Conservation (phyloP, 2,113 vertebrate genomes). For the Perccottus glenii region DNA sequence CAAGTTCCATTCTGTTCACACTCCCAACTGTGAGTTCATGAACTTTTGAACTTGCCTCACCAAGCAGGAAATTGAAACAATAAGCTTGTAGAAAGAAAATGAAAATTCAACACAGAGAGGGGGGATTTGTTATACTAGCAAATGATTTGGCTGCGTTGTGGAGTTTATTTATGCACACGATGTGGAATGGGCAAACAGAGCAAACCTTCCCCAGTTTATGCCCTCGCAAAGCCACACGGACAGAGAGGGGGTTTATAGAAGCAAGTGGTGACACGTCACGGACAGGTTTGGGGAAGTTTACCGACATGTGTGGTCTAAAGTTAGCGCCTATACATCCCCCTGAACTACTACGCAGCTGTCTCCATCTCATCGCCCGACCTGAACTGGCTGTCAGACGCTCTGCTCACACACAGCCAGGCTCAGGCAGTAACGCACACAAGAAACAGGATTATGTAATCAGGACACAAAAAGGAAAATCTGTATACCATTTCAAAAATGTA, state of each 20-base stretch:
- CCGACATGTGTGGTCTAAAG: slow-evolving; percentile 76
- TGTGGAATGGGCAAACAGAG: slow-evolving; percentile 44
- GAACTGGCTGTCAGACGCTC: slow-evolving; percentile 61
- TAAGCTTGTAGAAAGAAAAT: slow-evolving; percentile 47
- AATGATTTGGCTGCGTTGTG: slow-evolving; percentile 32
- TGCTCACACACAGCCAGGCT: slow-evolving; percentile 32
- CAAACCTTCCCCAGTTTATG: neutral
- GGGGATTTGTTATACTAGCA: slow-evolving; percentile 45
- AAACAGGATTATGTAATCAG: neutral
- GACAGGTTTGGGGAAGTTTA: slow-evolving; percentile 71
- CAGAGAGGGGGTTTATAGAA: slow-evolving; percentile 47
- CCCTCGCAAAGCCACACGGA: slow-evolving; percentile 1
- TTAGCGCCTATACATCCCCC: slow-evolving; percentile 66
- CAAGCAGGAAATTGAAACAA: slow-evolving; percentile 64
- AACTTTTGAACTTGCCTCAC: slow-evolving; percentile 63
- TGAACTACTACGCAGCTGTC: slow-evolving; percentile 70
- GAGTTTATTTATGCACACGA: slow-evolving; percentile 42
- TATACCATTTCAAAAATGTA: no score
- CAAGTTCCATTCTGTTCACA: slow-evolving; percentile 60
- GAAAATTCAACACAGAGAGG: slow-evolving; percentile 38
- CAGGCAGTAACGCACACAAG: neutral
- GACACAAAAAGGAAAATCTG: no score
- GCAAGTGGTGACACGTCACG: slow-evolving; percentile 70
- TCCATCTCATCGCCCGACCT: slow-evolving; percentile 69
- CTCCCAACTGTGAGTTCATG: slow-evolving; percentile 64